Evolutionary conservation across 2,888 invertebrate species (phyloP).

Genomic region (Ctena decussata): DNA sequence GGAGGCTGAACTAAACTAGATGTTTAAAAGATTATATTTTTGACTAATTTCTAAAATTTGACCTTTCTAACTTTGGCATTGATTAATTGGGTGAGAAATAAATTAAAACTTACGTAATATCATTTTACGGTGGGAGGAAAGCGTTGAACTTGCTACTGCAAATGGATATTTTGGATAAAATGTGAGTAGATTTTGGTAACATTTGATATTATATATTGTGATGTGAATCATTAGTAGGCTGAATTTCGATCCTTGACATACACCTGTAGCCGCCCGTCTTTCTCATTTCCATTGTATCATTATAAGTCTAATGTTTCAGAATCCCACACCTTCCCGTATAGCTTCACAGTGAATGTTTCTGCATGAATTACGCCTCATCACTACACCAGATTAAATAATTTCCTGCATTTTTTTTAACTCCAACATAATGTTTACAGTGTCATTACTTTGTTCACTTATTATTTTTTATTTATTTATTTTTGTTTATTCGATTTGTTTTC

Average conservation of each 20-base stretch:
- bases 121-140: neutral
- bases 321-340: neutral
- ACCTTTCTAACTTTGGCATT: neutral
- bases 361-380: no score
- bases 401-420: no score
- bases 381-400: no score
- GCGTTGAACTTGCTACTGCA: neutral
- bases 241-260: neutral
- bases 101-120: neutral
- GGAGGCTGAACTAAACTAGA: neutral
- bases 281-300: neutral
- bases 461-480: no score
- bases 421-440: no score
- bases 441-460: no score
- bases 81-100: neutral
- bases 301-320: neutral
- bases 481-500: no score
- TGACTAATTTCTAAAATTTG: neutral
- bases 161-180: neutral
- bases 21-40: neutral
- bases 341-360: no score
- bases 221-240: neutral
- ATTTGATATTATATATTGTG: neutral
- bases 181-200: slow-evolving; percentile 1
- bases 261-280: neutral